Base-by-base conservation (phyloP, 92 coral and sea anemone species). In the Porites lobata region DNA sequence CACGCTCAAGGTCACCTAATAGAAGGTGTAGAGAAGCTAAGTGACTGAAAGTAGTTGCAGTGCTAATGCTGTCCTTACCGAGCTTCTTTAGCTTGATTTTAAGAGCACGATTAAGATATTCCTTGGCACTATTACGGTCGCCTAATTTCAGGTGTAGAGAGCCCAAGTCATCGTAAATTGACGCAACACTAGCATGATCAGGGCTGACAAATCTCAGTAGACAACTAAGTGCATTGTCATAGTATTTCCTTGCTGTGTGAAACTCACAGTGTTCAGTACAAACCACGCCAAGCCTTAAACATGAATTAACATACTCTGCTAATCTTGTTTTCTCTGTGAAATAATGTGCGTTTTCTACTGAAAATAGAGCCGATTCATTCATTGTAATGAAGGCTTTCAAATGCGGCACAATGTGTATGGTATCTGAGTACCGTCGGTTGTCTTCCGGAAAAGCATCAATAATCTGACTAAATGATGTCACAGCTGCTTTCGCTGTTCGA, bases 31-130 rank as follows among this genome's bases (percentile, higher is more conserved):
- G 9, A 26, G 5, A 8, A 12, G 51, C 74, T 6, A 38, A 38
- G 0, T 38, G 6, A 38, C 6, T 0, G 47, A 0, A 38, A 38
- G 6, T 38, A 38, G 0, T 0, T 38, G 47, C 47, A n/a, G n/a
- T n/a, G n/a, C n/a, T n/a, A n/a, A n/a, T n/a, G n/a, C n/a, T n/a
- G n/a, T n/a, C n/a, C n/a, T n/a, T n/a, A n/a, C n/a, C n/a, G n/a
- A n/a, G 74, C 10, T 69, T 1, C 7, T 71, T 0, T 43, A 47
- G 56, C 0, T 0, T 0, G 47, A 71, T 71, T 15, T 52, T 26
- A 2, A 76, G 86, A 47, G 91, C 91, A 24, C 62, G 58, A 8
- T 81, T 47, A 20, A 12, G 22, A 64, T 7, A 89, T 26, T 76
- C 66, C 75, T 77, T 89, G 21, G 77, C 77, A 22, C 13, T 12